Conservation (phyloP, 2,797 vertebrate genomes). For the Pipistrellus nathusii region DNA sequence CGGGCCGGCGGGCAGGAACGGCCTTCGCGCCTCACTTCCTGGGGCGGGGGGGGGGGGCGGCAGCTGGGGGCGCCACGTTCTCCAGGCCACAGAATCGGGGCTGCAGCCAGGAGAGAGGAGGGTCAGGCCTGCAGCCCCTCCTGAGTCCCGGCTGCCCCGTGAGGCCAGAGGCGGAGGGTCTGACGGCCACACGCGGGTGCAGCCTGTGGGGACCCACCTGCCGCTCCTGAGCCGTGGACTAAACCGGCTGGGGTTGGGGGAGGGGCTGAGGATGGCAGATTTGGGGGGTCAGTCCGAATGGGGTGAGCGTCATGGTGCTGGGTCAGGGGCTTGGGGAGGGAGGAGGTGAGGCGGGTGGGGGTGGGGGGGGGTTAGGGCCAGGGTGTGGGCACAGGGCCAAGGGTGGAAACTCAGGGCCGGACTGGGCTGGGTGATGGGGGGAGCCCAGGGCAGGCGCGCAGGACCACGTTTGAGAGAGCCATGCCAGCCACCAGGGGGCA, state of each 20-base stretch:
- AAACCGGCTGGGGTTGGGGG: too few species aligned
- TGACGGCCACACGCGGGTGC: neutral
- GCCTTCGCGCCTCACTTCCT: fast-evolving
- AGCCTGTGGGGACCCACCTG: neutral
- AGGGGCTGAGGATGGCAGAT: fast-evolving
- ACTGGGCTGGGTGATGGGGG: neutral
- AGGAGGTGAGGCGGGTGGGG: too few species aligned
- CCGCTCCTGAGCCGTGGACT: neutral
- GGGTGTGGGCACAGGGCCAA: neutral
- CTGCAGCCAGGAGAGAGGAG: fast-evolving
- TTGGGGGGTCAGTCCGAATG: neutral
- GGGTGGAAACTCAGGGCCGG: neutral
- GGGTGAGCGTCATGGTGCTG: too few species aligned
- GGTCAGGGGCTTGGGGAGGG: neutral
- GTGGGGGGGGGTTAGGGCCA: fast-evolving
- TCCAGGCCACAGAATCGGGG: neutral
- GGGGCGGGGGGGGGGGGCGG: fast-evolving
- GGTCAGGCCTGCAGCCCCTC: too few species aligned
- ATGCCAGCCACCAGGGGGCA: neutral
- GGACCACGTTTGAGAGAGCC: neutral
- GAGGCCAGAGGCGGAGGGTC: neutral
- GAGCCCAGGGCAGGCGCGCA: neutral
- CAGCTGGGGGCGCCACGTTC: fast-evolving
- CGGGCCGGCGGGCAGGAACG: neutral
- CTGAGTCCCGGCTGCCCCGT: neutral